Evolutionary conservation across 1,140 invertebrate genomes (phyloP).

Genomic region (Drosophila tropicalis): DNA sequence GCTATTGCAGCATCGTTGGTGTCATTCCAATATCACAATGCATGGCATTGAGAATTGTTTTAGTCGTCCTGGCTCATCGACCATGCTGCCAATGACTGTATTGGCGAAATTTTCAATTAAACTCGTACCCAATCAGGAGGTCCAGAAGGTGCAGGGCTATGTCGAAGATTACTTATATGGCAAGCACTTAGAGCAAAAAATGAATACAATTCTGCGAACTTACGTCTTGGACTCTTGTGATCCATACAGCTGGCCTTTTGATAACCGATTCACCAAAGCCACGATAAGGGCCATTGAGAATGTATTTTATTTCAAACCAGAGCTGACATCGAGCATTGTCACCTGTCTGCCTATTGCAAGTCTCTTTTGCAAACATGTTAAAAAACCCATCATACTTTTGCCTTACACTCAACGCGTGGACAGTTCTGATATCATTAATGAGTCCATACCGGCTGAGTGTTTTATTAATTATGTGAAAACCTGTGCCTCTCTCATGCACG

Average conservation of each 20-base stretch:
- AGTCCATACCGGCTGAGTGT: slow-evolving; percentile 15
- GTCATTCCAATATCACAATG: slow-evolving; percentile 34
- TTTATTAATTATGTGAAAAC: slow-evolving; percentile 27
- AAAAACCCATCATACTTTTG: slow-evolving; percentile 39
- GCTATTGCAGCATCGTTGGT: slow-evolving; percentile 42
- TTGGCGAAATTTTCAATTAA: slow-evolving; percentile 42
- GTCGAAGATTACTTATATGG: not conserved
- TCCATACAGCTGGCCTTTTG: slow-evolving; percentile 3
- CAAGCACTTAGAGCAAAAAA: not conserved
- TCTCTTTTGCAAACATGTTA: slow-evolving; percentile 10
- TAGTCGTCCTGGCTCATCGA: slow-evolving; percentile 1
- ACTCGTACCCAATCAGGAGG: slow-evolving; percentile 41
- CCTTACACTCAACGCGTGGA: slow-evolving; percentile 32
- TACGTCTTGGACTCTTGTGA: slow-evolving; percentile 26
- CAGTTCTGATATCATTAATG: slow-evolving; percentile 26
- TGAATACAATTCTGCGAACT: slow-evolving; percentile 6
- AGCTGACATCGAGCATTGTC: slow-evolving; percentile 24
- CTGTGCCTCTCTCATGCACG: slow-evolving; percentile 23
- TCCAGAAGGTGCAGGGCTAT: not conserved
- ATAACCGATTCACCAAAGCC: not conserved
- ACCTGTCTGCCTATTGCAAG: slow-evolving; percentile 42
- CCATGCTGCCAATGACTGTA: slow-evolving; percentile 29
- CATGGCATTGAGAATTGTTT: slow-evolving; percentile 41
- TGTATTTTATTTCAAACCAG: not conserved
- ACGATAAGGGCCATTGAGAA: not conserved